These are phyloP conservation scores for Cyrtodaria siliqua DNA, from an alignment of 2,888 invertebrate species.

Conservation along the genomic window DNA sequence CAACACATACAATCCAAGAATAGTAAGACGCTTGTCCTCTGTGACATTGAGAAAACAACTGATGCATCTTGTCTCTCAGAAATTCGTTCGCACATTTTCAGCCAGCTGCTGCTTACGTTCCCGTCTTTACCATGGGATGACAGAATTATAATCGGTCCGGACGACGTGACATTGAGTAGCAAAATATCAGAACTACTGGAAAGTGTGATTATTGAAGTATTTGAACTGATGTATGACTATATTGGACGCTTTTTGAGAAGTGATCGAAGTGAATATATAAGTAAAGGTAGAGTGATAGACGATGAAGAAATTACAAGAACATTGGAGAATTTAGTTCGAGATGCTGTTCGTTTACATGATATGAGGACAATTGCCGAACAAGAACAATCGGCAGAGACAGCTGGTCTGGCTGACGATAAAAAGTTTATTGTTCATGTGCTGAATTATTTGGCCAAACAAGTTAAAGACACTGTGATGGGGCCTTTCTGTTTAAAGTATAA, in stretches of 20 bases:
- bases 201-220: constrained; percentile 1
- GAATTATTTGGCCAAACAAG: background rate
- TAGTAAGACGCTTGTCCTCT: no score
- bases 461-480: background rate
- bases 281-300: no score
- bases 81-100: no score
- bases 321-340: constrained; percentile 5
- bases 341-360: background rate
- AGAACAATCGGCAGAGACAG: background rate
- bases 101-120: no score
- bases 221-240: constrained; percentile 1
- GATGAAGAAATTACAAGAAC: background rate
- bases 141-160: no score
- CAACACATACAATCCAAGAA: no score
- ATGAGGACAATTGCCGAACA: background rate
- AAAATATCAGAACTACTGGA: constrained; percentile 15
- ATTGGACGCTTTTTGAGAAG: constrained; percentile 12
- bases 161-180: background rate
- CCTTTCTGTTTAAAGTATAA: constrained; percentile 3
- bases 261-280: background rate
- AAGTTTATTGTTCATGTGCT: background rate
- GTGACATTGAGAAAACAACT: no score
- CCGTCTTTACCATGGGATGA: no score
- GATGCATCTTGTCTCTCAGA: no score
- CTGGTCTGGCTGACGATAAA: constrained; percentile 3